Conservation (phyloP, 2,888 invertebrate species). For the Julus scanicus region DNA sequence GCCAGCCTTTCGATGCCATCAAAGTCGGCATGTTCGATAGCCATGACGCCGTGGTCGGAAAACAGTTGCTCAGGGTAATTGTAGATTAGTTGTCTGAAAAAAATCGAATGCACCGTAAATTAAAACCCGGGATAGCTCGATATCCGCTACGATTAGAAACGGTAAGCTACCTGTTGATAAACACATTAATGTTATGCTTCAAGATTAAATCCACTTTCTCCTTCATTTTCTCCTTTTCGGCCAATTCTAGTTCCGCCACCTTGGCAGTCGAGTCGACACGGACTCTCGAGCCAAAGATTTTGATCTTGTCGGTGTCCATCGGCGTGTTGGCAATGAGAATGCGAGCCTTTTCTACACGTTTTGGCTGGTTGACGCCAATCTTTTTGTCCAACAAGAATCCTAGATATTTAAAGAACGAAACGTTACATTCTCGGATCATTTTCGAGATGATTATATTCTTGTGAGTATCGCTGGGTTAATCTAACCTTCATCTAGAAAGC, state of each 20-base stretch:
- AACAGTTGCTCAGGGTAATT: conserved; percentile 99
- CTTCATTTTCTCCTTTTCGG: conserved; percentile 99
- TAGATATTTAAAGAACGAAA: conserved; percentile 61
- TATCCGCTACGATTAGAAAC: neutral
- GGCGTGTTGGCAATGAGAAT: conserved; percentile 99
- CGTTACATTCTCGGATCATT: neutral
- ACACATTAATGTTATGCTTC: conserved; percentile 94
- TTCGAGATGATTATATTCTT: neutral
- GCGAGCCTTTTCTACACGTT: conserved; percentile 91
- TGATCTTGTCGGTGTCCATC: conserved; percentile 99
- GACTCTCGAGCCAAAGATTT: conserved; percentile 94
- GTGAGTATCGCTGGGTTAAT: neutral
- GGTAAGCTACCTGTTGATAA: conserved; percentile 83
- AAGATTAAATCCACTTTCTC: conserved; percentile 98
- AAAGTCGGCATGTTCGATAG: conserved; percentile 99
- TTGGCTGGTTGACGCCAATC: conserved; percentile 97
- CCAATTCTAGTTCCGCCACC: conserved; percentile 96
- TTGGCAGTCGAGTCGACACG: conserved; percentile 73
- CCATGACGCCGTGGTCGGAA: conserved; percentile 98
- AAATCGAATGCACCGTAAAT: neutral
- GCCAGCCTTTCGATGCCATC: conserved; percentile 98
- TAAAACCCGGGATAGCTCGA: neutral
- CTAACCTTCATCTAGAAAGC: conserved; percentile 85
- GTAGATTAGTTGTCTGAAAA: conserved; percentile 91
- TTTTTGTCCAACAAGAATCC: conserved; percentile 95